A percentile compares a stretch with the other conserved stretches of the same genome.
phyloP scores from a whole-genome alignment of 2,113 vertebrate genomes.

The Motacilla alba region DNA sequence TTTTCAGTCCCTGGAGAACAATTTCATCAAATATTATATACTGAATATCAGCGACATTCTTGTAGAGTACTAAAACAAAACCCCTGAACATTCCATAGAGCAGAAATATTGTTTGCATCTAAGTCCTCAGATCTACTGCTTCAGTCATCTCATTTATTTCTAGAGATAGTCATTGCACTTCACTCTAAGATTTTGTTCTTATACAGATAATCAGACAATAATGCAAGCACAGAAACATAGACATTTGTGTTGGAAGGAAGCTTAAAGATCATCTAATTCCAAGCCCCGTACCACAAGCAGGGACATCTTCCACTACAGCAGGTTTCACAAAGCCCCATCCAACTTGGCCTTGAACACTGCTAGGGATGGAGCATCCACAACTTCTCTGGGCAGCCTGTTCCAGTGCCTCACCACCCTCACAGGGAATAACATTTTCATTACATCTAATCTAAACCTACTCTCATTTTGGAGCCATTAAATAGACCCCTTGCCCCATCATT shows the following conservation, averaged over 20 bases:
- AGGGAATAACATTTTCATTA: not conserved
- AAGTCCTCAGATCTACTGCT: not conserved
- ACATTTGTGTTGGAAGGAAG: not conserved
- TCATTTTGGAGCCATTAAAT: not conserved
- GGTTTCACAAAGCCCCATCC: not conserved
- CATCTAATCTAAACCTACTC: not conserved
- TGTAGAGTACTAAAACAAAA: not conserved
- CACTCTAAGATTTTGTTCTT: not conserved
- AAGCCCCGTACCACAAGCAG: accelerated
- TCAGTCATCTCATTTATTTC: not conserved
- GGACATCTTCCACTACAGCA: not conserved
- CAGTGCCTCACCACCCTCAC: not conserved
- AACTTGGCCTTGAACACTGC: no score
- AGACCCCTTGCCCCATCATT: not conserved
- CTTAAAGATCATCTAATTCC: not conserved
- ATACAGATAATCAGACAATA: not conserved
- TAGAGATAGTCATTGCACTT: not conserved
- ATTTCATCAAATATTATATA: not conserved
- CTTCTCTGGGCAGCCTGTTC: not conserved
- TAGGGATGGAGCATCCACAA: not conserved
- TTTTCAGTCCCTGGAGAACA: not conserved
- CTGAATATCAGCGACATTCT: not conserved
- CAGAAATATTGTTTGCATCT: not conserved
- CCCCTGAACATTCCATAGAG: not conserved
- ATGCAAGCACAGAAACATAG: not conserved